Percentiles rank a stretch among this genome's conserved stretches.
These are phyloP conservation scores for Tragelaphus buxtoni DNA, from an alignment of 2,113 vertebrate genomes.

Conservation along the genomic window DNA sequence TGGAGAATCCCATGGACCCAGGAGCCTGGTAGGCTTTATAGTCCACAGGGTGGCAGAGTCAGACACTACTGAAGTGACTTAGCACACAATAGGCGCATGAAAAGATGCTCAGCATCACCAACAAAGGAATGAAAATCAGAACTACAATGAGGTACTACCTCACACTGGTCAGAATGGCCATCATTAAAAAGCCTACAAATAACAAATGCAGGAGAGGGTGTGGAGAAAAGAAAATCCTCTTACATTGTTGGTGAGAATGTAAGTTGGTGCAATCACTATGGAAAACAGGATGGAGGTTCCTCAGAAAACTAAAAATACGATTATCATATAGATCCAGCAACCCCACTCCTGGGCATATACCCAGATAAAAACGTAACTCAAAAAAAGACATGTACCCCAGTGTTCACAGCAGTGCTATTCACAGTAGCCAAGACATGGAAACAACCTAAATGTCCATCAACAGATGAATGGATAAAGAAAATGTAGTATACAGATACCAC, in stretches of 20 bases:
- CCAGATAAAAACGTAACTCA: neutral
- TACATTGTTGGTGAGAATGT: neutral
- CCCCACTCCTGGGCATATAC: neutral
- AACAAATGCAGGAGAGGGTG: neutral
- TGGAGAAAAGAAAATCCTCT: neutral
- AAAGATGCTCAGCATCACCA: neutral
- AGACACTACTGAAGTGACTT: neutral
- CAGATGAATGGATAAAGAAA: neutral
- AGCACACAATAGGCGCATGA: neutral
- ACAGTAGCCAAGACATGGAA: neutral
- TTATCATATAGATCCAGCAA: neutral
- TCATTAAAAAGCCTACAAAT: neutral
- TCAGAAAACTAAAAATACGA: neutral
- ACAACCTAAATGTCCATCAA: neutral
- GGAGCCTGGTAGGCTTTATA: neutral
- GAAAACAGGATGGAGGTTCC: neutral
- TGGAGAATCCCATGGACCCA: neutral
- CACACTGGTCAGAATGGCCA: neutral
- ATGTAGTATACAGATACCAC: neutral
- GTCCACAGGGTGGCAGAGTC: neutral
- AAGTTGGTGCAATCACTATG: neutral
- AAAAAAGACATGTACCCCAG: neutral
- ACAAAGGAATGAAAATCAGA: neutral
- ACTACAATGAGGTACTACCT: neutral
- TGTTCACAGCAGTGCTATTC: neutral